Evolutionary conservation across 2,888 invertebrate species (phyloP), one percentile per base, ranked within the genome.

Genomic region (Drosophila cyrtoloma): DNA sequence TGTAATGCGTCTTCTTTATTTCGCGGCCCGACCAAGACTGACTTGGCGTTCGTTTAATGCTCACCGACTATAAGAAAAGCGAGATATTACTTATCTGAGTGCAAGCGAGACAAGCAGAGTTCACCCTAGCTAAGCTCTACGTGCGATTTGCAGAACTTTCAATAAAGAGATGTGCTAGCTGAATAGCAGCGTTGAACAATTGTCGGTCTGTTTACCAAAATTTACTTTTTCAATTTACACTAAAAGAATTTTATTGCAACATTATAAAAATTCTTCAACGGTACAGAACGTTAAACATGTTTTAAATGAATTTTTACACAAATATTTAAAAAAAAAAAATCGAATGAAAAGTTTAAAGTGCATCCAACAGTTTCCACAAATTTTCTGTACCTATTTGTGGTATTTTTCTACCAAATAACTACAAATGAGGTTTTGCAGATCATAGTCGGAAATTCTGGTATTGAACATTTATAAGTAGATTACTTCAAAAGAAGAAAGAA

Each of bases 31-130:
- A 58, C 42, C 22, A 58, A 42, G 58, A 58, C 58, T 58, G 42
- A 42, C 19, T 56, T 30, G 30, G 28, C 28, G n/a, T 30, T 57
- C 28, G 30, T 39, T 39, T 57, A 30, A 58, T 42, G 58, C 58
- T 44, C 22, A 32, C 22, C 16, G 44, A 30, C 58, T 58, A 58
- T 42, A 58, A 30, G 58, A 58, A 58, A 58, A 58, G 30, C 58
- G 30, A 42, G 30, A 42, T 10, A 30, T 30, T 16, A 42, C 22
- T 42, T 58, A 30, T 32, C 16, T 58, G 58, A 16, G 42, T 42
- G 58, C 16, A 30, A 58, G 58, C 58, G 58, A 58, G 58, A 42
- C 16, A 58, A 44, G 30, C n/a, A 42, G 30, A 42, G 42, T 22
- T 22, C 42, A 5, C 58, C 30, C 30, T 30, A 28, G 28, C 28